phyloP scores from a whole-genome alignment of 2,888 invertebrate species.

The Conus canariensis region DNA sequence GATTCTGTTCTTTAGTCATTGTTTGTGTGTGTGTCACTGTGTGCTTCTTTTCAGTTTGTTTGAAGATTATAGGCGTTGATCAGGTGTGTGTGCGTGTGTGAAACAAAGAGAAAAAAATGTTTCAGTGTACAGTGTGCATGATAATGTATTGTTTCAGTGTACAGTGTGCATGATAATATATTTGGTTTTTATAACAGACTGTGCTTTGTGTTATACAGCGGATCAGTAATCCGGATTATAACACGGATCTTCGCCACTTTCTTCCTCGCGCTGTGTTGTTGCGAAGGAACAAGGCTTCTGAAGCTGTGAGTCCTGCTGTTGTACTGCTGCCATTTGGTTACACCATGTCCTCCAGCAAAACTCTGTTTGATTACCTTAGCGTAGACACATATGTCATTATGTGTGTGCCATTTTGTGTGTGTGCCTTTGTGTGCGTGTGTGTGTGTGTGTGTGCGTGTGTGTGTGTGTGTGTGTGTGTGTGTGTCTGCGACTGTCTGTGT shows the following conservation, averaged over 20 bases:
- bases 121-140: not conserved
- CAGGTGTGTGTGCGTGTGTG: conserved; percentile 8
- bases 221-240: conserved; percentile 69
- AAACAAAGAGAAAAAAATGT: not conserved
- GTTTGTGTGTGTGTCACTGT: conserved; percentile 27
- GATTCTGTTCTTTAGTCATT: not conserved
- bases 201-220: conserved; percentile 57
- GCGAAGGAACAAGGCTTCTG: conserved; percentile 69
- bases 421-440: no score
- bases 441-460: no score
- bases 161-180: no score
- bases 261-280: conserved; percentile 70
- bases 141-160: not conserved
- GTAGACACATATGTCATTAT: no score
- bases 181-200: no score
- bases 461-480: no score
- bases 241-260: conserved; percentile 67
- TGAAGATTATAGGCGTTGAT: no score
- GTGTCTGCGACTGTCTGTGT: no score
- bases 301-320: conserved; percentile 56
- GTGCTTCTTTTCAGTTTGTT: no score
- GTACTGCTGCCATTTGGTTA: not conserved
- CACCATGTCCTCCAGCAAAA: no score
- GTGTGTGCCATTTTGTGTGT: no score
- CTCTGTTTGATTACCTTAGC: no score